A percentile compares a stretch with the other conserved stretches of the same genome.
phyloP scores from a whole-genome alignment of 1,140 invertebrate genomes.

The Anastrepha ludens region DNA sequence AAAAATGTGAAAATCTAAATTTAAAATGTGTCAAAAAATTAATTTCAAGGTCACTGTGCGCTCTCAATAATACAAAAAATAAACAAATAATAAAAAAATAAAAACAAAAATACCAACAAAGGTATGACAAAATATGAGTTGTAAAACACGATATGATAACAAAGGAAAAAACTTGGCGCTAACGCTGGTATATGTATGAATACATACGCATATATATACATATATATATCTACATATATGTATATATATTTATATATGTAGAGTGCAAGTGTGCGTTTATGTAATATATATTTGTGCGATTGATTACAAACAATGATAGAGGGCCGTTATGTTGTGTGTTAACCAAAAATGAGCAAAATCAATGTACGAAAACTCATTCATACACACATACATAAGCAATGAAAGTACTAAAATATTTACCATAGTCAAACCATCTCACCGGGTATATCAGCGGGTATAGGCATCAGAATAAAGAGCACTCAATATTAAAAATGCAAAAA shows the following conservation, averaged over 20 bases:
- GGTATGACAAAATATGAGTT: not conserved
- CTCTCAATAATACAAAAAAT: not conserved
- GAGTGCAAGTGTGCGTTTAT: not conserved
- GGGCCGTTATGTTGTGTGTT: not conserved
- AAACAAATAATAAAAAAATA: not conserved
- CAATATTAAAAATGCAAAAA: not conserved
- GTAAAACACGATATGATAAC: slow-evolving; percentile 18
- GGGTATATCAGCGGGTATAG: no score
- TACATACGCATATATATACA: no score
- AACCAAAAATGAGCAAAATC: not conserved
- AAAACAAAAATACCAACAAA: not conserved
- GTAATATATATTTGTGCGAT: not conserved
- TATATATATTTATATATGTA: slow-evolving; percentile 1
- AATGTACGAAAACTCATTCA: not conserved
- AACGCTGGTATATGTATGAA: not conserved
- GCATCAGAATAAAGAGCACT: not conserved
- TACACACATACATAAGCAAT: no score
- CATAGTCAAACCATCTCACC: no score
- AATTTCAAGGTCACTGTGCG: not conserved
- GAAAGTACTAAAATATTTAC: no score
- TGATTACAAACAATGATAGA: slow-evolving; percentile 27
- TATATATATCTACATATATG: not conserved
- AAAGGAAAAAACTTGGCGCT: not conserved
- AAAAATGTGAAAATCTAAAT: not conserved
- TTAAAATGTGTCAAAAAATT: slow-evolving; percentile 14